Evolutionary conservation across 2,888 invertebrate species (phyloP).

Genomic region (Tiliacea citrago): DNA sequence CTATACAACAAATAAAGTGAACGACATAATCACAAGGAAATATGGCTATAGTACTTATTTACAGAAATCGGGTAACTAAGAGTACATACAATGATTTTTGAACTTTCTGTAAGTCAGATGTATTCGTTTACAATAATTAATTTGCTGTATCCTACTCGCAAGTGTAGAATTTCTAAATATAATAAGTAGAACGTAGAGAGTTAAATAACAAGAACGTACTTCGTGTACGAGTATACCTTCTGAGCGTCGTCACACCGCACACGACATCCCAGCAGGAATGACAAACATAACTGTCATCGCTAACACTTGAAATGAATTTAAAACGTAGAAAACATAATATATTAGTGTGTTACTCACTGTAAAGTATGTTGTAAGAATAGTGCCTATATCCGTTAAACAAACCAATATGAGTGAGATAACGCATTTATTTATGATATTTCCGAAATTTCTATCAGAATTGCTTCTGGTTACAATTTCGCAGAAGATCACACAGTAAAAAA

Average conservation of each 20-base stretch:
- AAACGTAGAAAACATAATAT: conserved; percentile 68
- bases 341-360: conserved; percentile 33
- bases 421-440: conserved; percentile 55
- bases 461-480: conserved; percentile 65
- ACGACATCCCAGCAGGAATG: conserved; percentile 39
- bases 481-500: conserved; percentile 75
- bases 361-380: conserved; percentile 61
- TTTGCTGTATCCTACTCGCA: not conserved
- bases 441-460: not conserved
- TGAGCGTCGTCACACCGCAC: not conserved
- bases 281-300: conserved; percentile 63
- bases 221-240: not conserved
- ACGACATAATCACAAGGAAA: not conserved
- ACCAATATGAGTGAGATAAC: conserved; percentile 75
- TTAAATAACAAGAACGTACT: no score
- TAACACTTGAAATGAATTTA: conserved; percentile 67
- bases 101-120: not conserved
- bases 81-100: not conserved
- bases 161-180: not conserved
- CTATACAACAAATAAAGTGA: not conserved
- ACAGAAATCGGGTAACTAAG: not conserved
- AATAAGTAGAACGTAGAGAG: no score
- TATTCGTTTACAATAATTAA: not conserved
- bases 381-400: conserved; percentile 75
- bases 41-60: not conserved